These are phyloP conservation scores for Catalaphyllia jardinei DNA, from an alignment of 64 coral and sea anemone species.

Conservation along the genomic window DNA sequence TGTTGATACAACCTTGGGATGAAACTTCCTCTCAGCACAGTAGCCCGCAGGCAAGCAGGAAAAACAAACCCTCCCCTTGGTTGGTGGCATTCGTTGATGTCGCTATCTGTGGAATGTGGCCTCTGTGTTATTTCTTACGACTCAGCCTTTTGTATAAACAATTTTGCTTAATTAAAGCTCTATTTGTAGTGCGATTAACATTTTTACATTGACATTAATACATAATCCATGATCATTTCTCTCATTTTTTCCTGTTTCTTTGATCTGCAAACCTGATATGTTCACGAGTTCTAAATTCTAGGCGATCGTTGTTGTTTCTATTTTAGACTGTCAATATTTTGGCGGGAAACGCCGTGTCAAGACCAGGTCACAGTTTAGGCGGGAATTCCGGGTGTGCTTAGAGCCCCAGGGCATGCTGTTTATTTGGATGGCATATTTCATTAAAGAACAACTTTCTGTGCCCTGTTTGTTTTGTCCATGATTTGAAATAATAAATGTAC, in stretches of 20 bases:
- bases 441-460: no score
- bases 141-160: not conserved
- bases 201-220: not conserved
- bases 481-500: no score
- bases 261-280: not conserved
- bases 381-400: not conserved
- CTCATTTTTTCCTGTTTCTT: not conserved
- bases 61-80: not conserved
- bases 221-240: not conserved
- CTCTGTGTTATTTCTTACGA: not conserved
- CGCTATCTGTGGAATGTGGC: not conserved
- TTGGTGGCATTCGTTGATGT: not conserved
- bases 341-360: not conserved
- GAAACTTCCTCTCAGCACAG: not conserved
- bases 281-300: not conserved
- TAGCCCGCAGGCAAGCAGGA: not conserved
- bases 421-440: no score
- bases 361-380: not conserved
- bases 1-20: constrained; percentile 11
- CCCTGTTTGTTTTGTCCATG: no score
- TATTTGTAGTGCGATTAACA: not conserved
- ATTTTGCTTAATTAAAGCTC: not conserved
- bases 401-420: no score
- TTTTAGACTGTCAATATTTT: not conserved
- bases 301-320: not conserved